Conservation (phyloP, 1,140 invertebrate species). For the Philotrypesis tridentata region DNA sequence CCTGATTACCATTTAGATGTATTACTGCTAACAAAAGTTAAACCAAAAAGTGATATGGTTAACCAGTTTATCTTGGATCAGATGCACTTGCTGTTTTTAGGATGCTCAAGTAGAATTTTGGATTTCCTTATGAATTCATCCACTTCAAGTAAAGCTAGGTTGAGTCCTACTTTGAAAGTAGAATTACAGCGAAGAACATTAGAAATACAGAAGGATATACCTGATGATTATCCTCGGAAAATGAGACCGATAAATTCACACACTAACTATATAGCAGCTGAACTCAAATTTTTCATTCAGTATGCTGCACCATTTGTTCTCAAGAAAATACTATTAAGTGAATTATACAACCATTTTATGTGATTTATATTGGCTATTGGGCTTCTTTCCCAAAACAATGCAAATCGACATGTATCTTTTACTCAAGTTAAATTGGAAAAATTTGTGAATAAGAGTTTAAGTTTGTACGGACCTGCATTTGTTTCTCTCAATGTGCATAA, state of each 20-base stretch:
- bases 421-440: neutral
- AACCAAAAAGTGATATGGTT: slow-evolving; percentile 33
- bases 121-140: neutral
- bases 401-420: neutral
- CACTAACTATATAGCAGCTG: neutral
- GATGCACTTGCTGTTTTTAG: slow-evolving; percentile 45
- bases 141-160: neutral
- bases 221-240: neutral
- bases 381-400: neutral
- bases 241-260: neutral
- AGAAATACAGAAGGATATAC: neutral
- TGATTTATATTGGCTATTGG: neutral
- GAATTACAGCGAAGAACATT: neutral
- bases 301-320: neutral
- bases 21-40: slow-evolving; percentile 30
- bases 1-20: neutral
- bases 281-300: neutral
- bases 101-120: slow-evolving; percentile 20
- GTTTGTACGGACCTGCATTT: neutral
- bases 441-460: neutral
- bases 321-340: neutral
- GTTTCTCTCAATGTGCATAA: neutral
- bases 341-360: no score
- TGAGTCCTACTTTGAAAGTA: neutral
- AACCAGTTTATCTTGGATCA: slow-evolving; percentile 40